Percentiles rank a stretch among this genome's conserved stretches.
These are phyloP conservation scores for Drosophila murphyi DNA, from an alignment of 1,140 invertebrate species.

Conservation along the genomic window DNA sequence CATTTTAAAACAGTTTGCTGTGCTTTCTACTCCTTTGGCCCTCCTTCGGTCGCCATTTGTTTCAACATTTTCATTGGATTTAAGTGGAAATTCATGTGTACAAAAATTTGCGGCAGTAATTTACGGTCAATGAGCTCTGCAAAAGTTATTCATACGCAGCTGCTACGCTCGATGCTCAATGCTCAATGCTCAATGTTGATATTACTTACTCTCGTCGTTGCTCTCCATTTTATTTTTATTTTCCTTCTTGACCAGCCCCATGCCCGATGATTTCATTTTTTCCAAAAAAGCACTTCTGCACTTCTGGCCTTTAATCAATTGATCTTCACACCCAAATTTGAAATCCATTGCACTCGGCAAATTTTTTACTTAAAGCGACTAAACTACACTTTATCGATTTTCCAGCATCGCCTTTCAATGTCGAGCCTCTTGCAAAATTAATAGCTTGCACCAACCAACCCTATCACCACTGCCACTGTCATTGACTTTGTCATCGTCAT, in stretches of 20 bases:
- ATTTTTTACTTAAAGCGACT: constrained; percentile 22
- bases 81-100: constrained; percentile 83
- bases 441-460: constrained; percentile 38
- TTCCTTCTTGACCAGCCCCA: constrained; percentile 6
- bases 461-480: constrained; percentile 1
- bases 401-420: constrained; percentile 60
- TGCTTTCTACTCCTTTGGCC: constrained; percentile 39
- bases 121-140: constrained; percentile 75
- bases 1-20: constrained; percentile 81
- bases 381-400: constrained; percentile 58
- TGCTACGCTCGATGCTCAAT: constrained; percentile 2
- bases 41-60: constrained; percentile 60
- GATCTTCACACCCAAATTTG: neutral
- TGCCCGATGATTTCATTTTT: constrained; percentile 6
- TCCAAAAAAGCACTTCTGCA: neutral
- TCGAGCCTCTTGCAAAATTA: constrained; percentile 55
- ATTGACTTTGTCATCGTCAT: neutral
- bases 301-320: constrained; percentile 11
- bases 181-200: constrained; percentile 15
- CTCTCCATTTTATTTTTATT: neutral
- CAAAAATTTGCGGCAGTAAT: constrained; percentile 80
- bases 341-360: neutral
- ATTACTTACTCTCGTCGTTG: constrained; percentile 8
- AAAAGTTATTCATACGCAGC: constrained; percentile 56
- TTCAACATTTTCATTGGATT: constrained; percentile 81